These are phyloP conservation scores for Melanargia galathea DNA, from an alignment of 2,888 invertebrate genomes.

Conservation along the genomic window DNA sequence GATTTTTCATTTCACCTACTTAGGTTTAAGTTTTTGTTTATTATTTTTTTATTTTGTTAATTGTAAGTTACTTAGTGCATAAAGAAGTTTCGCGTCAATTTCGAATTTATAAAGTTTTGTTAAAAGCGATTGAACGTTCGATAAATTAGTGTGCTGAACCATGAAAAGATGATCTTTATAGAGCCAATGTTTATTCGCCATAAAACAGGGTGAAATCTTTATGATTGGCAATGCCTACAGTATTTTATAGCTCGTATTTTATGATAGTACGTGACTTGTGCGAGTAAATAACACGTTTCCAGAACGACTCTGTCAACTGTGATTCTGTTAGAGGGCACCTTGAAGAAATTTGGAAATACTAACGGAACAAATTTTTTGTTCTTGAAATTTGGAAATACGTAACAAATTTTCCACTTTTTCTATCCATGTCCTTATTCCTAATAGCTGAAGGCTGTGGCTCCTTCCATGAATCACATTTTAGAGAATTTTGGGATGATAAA, in stretches of 20 bases:
- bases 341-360: not conserved
- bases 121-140: not conserved
- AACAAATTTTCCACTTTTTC: not conserved
- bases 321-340: not conserved
- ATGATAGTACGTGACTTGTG: conserved; percentile 25
- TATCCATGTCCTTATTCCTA: too few relatives aligned
- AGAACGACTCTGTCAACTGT: conserved; percentile 30
- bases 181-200: conserved; percentile 23
- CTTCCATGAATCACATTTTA: too few relatives aligned
- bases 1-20: too few relatives aligned
- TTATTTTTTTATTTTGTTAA: too few relatives aligned
- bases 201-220: conserved; percentile 22
- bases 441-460: too few relatives aligned
- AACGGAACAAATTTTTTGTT: not conserved
- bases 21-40: too few relatives aligned
- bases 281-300: conserved; percentile 26
- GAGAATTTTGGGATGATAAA: too few relatives aligned
- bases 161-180: conserved; percentile 7
- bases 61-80: too few relatives aligned
- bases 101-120: not conserved
- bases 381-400: not conserved
- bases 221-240: conserved; percentile 30
- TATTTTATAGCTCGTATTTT: conserved; percentile 30
- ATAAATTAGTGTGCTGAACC: conserved; percentile 3
- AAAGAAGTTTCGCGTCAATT: too few relatives aligned